phyloP scores from a whole-genome alignment of 2,888 invertebrate genomes.

The Microplitis manilae region DNA sequence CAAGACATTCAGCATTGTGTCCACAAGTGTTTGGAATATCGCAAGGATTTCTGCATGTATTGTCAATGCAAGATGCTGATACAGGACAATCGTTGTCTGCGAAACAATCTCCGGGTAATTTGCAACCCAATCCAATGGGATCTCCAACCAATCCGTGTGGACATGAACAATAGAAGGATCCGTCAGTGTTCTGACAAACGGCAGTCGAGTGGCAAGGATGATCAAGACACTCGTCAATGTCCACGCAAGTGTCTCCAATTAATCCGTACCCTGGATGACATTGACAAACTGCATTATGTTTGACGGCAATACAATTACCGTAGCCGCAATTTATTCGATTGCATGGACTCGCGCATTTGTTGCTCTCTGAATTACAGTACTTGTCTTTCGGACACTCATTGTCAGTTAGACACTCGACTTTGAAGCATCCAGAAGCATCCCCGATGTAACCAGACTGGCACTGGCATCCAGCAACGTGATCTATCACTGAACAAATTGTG shows the following conservation, averaged over 20 bases:
- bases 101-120: constrained; percentile 87
- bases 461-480: constrained; percentile 82
- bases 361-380: constrained; percentile 81
- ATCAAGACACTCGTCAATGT: constrained; percentile 85
- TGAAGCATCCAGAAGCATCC: constrained; percentile 90
- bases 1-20: constrained; percentile 82
- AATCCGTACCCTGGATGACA: constrained; percentile 85
- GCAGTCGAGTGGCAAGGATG: constrained; percentile 87
- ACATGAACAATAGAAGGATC: constrained; percentile 85
- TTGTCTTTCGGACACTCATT: constrained; percentile 84
- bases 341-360: constrained; percentile 90
- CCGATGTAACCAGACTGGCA: constrained; percentile 89
- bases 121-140: constrained; percentile 81
- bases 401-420: constrained; percentile 87
- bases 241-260: constrained; percentile 80
- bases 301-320: constrained; percentile 82
- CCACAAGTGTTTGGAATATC: constrained; percentile 80
- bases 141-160: constrained; percentile 87
- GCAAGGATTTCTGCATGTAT: constrained; percentile 86
- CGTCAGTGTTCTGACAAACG: constrained; percentile 83
- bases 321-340: constrained; percentile 84
- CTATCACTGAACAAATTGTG: constrained; percentile 82
- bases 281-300: constrained; percentile 82
- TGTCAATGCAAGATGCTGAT: constrained; percentile 82
- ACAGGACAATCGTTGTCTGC: constrained; percentile 85